phyloP scores from a whole-genome alignment of 1,140 invertebrate species.

The Muscidifurax raptorellus region DNA sequence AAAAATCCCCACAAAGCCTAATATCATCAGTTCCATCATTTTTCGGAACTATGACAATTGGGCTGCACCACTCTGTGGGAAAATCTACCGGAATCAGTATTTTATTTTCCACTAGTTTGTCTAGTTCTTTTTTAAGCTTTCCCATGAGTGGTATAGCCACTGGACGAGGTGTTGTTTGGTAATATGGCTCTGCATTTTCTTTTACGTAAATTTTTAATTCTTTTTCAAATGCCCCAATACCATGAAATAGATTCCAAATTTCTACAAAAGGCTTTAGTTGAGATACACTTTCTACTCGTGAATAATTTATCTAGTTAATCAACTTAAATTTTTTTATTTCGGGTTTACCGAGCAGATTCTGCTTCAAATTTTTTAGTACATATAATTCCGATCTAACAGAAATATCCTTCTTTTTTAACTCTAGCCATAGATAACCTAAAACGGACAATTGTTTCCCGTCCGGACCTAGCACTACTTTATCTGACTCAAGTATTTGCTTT shows the following conservation, averaged over 20 bases:
- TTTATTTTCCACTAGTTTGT: constrained; percentile 48
- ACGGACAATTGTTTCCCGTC: constrained; percentile 35
- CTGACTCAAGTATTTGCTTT: constrained; percentile 1
- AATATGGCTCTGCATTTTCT: constrained; percentile 1
- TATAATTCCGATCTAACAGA: constrained; percentile 13
- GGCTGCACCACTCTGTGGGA: neutral
- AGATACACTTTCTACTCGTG: neutral
- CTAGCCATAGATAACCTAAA: constrained; percentile 5
- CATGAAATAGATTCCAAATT: constrained; percentile 39
- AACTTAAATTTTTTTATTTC: constrained; percentile 49
- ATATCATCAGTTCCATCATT: constrained; percentile 27
- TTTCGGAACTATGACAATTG: constrained; percentile 46
- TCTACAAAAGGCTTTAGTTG: constrained; percentile 40
- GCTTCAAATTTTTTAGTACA: constrained; percentile 45
- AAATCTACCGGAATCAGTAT: constrained; percentile 30
- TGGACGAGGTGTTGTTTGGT: neutral
- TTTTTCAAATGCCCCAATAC: constrained; percentile 9
- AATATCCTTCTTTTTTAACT: neutral
- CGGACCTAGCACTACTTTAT: constrained; percentile 30
- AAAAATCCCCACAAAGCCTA: neutral
- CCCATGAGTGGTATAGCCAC: neutral
- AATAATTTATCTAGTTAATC: constrained; percentile 29
- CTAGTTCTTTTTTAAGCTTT: constrained; percentile 57
- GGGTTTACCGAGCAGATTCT: constrained; percentile 44
- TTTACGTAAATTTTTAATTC: constrained; percentile 31